Evolutionary conservation across 2,113 vertebrate species (phyloP).

Genomic region (Suncus etruscus): DNA sequence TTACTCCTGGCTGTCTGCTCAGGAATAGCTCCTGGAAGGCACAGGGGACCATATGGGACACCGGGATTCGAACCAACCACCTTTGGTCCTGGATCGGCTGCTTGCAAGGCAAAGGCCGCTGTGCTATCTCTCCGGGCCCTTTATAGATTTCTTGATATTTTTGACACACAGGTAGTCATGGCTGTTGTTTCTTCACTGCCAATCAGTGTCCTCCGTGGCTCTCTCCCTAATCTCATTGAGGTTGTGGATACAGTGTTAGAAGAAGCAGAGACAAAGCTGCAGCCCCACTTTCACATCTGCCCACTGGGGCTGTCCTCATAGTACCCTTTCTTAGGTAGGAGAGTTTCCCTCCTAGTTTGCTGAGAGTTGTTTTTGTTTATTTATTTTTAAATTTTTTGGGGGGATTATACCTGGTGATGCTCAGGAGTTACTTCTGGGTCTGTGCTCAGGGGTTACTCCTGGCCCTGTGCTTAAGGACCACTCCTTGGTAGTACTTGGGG

Average conservation of each 20-base stretch:
- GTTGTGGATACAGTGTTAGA: not conserved
- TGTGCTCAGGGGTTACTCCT: not conserved
- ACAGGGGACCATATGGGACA: no score
- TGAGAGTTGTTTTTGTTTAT: not conserved
- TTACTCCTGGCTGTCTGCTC: no score
- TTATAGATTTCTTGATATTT: not conserved
- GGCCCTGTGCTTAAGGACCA: not conserved
- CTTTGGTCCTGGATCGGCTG: no score
- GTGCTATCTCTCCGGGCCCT: no score
- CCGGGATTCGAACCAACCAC: no score
- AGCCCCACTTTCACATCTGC: accelerated
- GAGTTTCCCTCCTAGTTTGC: not conserved
- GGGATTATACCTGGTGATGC: not conserved
- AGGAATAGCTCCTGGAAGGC: no score
- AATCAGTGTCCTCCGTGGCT: not conserved
- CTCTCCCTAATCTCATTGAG: no score
- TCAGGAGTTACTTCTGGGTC: not conserved
- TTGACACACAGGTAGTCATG: not conserved
- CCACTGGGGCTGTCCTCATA: not conserved
- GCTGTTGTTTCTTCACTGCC: not conserved
- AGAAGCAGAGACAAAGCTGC: not conserved
- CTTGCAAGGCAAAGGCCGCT: no score
- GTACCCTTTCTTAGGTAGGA: not conserved
- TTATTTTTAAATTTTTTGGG: not conserved
- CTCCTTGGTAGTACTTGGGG: no score